These are phyloP conservation scores for Glareola pratincola DNA, from an alignment of 2,113 vertebrate genomes.

Conservation along the genomic window DNA sequence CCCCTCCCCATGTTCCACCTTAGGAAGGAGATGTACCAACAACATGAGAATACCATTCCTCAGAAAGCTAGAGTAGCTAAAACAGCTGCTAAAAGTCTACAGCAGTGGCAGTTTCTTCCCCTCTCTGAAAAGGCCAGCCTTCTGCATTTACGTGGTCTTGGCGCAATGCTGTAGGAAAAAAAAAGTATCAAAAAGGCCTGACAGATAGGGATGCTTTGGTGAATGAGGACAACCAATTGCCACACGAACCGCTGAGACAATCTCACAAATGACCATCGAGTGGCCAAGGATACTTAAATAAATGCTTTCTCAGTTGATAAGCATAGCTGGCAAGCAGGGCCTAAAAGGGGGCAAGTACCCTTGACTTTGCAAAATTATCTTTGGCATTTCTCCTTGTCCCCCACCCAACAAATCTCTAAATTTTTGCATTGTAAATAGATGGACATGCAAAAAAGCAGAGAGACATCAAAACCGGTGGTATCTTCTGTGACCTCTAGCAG, in stretches of 20 bases:
- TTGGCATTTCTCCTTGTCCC: not conserved
- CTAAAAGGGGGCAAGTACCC: not conserved
- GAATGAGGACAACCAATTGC: not conserved
- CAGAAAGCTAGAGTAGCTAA: not conserved
- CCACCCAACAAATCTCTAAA: not conserved
- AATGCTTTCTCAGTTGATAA: not conserved
- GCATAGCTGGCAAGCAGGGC: not conserved
- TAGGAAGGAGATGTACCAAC: not conserved
- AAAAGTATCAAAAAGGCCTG: not conserved
- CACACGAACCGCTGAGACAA: accelerated
- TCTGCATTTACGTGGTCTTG: not conserved
- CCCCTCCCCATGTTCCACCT: not conserved
- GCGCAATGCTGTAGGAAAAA: not conserved
- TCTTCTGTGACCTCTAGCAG: not conserved
- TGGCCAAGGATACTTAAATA: not conserved
- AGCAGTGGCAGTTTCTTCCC: not conserved
- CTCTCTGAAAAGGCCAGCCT: not conserved
- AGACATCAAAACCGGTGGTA: not conserved
- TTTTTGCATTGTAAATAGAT: not conserved
- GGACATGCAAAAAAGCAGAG: not conserved
- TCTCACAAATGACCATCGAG: not conserved
- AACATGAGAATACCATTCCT: not conserved
- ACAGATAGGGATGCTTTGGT: not conserved
- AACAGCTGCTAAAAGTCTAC: not conserved
- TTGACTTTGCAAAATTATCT: not conserved